Base-by-base conservation (phyloP, 2,888 invertebrate species). In the Troides aeacus region DNA sequence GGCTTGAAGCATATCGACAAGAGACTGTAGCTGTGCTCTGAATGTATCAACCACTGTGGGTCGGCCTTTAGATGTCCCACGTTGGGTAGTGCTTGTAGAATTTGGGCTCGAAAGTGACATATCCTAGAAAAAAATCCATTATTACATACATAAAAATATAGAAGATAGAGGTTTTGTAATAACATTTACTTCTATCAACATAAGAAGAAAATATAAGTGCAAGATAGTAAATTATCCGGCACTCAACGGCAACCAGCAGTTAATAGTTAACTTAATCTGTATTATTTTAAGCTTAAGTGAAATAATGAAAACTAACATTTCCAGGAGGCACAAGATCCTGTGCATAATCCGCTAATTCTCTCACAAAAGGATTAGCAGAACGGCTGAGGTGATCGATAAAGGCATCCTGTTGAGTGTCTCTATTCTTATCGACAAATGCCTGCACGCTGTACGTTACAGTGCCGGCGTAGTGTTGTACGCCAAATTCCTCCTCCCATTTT, bases 321-420 rank as follows among this genome's bases (percentile, higher is more conserved):
- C 94, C 95, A 21, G 94, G 94, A 0, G 95, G 94, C 21, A 95
- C 88, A 62, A 92, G 75, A 56, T 92, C 92, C 62, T 89, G 89
- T 17, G 89, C 90, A 70, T 93, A 93, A 75, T 93, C 94, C 1
- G 95, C 94, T 15, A 95, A 90, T 79, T 97, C 97, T 79, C 96
- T 95, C 0, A 98, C 96, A 81, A 97, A 97, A 57, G 95, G 95
- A 80, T 97, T 97, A 6, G 94, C 95, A 64, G 97, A 97, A 59
- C 97, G 93, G 61, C 96, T 96, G 93, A 98, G 95, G 74, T 97
- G 96, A 84, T 98, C 97, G 75, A 98, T 97, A 81, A 98, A 96
- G 0, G 97, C 97, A 81, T 98, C 98, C 83, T 98, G 98, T 82
- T 98, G 98, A 0, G 97, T 97, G 80, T 98, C 98, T 12, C 97